Evolutionary conservation across 2,797 vertebrate species (phyloP), one percentile per base, ranked within the genome.

Genomic region (Microchirus variegatus): DNA sequence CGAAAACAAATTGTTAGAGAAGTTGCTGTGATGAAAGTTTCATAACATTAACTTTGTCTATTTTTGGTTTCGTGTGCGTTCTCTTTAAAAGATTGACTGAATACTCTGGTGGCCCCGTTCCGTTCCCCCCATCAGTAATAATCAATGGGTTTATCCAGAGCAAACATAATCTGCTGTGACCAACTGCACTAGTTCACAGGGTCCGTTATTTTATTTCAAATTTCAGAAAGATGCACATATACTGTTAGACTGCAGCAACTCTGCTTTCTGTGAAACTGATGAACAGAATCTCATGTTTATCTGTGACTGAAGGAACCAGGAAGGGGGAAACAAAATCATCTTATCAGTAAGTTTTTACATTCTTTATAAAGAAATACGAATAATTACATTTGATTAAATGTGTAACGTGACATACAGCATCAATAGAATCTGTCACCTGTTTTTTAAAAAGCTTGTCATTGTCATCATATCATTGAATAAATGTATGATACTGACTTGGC

Each of bases 11-110:
- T 1, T n/a, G n/a, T 31, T 22, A 31, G 1, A 31, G 31, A 31
- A 6, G 31, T 7, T 31, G 31, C 31, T 31, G 31, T 31, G 1
- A 31, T 3, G 26, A 31, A 31, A 31, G 31, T 31, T 3, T 8
- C 31, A 31, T 31, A 31, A 31, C 7, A 8, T 31, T 31, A 31
- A 31, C 31, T 31, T 31, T 31, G 31, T 31, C 5, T 31, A 31
- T 8, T 31, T 31, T 31, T 31, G 0, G 31, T 31, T 31, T 31
- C 8, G 31, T 52, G 62, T 60, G 8, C 81, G 82, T 80, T 87
- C 87, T 62, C 91, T 92, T 91, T 91, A 90, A 91, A 86, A 54
- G 41, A 84, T 82, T 78, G 89, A 91, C 70, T 36, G 67, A 60
- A 56, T 77, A 57, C 72, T 77, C 74, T 57, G 10, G 77, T 83